Evolutionary conservation across 2,113 vertebrate genomes (phyloP).

Genomic region (Antechinus flavipes): DNA sequence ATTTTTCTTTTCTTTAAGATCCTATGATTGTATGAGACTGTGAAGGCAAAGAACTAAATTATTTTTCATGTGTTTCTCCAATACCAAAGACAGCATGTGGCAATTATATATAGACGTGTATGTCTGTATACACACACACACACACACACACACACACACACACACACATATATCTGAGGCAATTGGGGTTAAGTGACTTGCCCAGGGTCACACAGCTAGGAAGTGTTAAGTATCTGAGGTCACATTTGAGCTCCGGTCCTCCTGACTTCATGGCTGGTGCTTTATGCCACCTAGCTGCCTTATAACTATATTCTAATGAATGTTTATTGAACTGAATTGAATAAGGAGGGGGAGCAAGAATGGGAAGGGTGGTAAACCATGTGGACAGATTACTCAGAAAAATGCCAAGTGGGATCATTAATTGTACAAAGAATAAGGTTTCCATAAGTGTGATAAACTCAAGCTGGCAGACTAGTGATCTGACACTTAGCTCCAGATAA

Average conservation of each 20-base stretch:
- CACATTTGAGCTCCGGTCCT: too few relatives aligned
- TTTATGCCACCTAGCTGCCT: not conserved
- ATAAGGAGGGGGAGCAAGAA: too few relatives aligned
- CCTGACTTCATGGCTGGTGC: too few relatives aligned
- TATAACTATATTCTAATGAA: not conserved
- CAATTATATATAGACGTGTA: not conserved
- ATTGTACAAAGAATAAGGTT: not conserved
- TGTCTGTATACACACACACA: too few relatives aligned
- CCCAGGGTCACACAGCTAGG: too few relatives aligned
- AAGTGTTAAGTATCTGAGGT: too few relatives aligned
- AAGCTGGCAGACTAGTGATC: not conserved
- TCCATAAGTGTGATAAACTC: not conserved
- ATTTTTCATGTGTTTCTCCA: not conserved
- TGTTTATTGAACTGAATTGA: not conserved
- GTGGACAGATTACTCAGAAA: not conserved
- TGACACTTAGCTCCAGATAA: not conserved
- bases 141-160: too few relatives aligned
- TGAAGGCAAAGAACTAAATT: too few relatives aligned
- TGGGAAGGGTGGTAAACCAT: not conserved
- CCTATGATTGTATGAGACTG: not conserved
- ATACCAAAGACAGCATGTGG: not conserved
- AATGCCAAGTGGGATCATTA: not conserved
- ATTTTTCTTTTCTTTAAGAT: not conserved
- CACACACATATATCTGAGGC: too few relatives aligned
- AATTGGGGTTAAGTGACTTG: too few relatives aligned